Evolutionary conservation across 2,888 invertebrate genomes (phyloP).

Genomic region (Onchidella celtica): DNA sequence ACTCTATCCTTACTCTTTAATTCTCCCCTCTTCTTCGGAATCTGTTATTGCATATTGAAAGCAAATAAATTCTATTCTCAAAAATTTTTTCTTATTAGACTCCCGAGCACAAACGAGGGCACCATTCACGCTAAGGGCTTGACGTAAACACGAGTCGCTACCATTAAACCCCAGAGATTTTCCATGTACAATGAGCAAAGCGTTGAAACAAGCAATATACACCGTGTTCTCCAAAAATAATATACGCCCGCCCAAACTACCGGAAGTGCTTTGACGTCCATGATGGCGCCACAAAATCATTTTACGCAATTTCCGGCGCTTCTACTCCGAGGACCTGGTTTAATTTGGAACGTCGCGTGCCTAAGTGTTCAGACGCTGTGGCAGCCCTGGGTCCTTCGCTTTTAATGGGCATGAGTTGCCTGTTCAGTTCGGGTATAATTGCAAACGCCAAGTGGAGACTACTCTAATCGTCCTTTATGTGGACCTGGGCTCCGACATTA

Average conservation of each 20-base stretch:
- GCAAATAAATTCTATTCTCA: no score
- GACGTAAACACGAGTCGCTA: no score
- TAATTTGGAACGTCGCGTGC: constrained; percentile 45
- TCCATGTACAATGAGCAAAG: no score
- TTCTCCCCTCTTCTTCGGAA: no score
- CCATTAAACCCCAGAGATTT: no score
- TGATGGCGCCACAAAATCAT: constrained; percentile 55
- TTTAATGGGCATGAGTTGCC: constrained; percentile 32
- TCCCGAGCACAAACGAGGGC: no score
- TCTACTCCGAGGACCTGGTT: constrained; percentile 20
- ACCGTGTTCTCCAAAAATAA: constrained; percentile 29
- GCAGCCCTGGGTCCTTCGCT: constrained; percentile 18
- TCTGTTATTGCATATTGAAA: no score
- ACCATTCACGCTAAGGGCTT: no score
- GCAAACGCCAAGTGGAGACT: constrained; percentile 1
- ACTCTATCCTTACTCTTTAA: no score
- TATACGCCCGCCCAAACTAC: constrained; percentile 28
- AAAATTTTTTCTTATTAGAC: no score
- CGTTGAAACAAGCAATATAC: constrained; percentile 16
- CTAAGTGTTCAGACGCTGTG: constrained; percentile 41
- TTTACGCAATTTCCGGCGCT: constrained; percentile 54
- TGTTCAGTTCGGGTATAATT: constrained; percentile 34
- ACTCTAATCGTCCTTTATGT: constrained; percentile 41
- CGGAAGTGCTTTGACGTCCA: constrained; percentile 49
- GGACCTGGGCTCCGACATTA: background rate